phyloP scores from a whole-genome alignment of 2,797 vertebrate species.

The Lepus townsendii region DNA sequence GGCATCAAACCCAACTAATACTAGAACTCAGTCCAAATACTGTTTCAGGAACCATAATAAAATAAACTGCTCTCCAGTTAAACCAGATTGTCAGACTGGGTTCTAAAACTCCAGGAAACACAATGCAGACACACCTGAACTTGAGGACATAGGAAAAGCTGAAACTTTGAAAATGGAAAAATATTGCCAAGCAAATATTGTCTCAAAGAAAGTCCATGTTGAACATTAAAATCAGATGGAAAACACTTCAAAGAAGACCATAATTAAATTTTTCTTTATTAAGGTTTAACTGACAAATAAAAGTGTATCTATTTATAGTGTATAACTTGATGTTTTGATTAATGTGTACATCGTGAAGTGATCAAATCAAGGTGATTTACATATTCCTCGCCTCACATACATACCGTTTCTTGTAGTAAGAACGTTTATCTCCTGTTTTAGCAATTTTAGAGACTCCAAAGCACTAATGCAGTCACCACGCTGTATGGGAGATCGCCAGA shows the following conservation, averaged over 20 bases:
- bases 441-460: neutral
- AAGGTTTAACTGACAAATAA: neutral
- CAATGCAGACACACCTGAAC: neutral
- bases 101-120: too few relatives aligned
- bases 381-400: neutral
- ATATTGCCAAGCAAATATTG: neutral
- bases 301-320: neutral
- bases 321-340: neutral
- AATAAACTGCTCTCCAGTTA: too few relatives aligned
- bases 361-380: neutral
- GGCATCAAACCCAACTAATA: too few relatives aligned
- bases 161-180: neutral
- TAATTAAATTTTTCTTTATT: neutral
- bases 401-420: neutral
- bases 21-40: too few relatives aligned
- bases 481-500: neutral
- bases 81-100: too few relatives aligned
- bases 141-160: neutral
- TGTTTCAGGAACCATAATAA: too few relatives aligned
- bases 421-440: neutral
- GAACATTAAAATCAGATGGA: neutral
- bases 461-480: neutral
- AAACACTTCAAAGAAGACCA: neutral
- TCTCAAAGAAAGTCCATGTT: neutral
- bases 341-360: neutral